Conservation (phyloP, 1,140 invertebrate species). For the Coptotermes formosanus region DNA sequence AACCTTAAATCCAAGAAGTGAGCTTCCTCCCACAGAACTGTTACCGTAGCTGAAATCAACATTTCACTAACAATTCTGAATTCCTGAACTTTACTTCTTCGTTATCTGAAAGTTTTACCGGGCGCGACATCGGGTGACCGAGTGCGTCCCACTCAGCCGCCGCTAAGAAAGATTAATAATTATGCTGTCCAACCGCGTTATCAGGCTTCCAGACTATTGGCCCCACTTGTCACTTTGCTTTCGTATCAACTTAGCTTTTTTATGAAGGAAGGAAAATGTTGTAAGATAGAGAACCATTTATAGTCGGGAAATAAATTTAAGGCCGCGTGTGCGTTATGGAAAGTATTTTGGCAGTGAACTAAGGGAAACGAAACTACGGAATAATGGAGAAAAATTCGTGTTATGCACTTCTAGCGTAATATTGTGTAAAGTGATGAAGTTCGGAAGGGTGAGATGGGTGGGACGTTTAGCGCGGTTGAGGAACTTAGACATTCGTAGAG, state of each 20-base stretch:
- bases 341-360: too few relatives aligned
- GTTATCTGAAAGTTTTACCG: neutral
- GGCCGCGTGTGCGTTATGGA: neutral
- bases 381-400: too few relatives aligned
- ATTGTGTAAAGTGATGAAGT: too few relatives aligned
- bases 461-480: too few relatives aligned
- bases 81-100: neutral
- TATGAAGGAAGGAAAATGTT: neutral
- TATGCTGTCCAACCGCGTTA: slow-evolving; percentile 1
- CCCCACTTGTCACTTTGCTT: neutral
- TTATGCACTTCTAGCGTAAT: too few relatives aligned
- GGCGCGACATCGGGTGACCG: neutral
- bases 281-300: neutral
- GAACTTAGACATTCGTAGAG: too few relatives aligned
- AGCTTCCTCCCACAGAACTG: too few relatives aligned
- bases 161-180: neutral
- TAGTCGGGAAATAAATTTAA: neutral
- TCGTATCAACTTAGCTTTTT: neutral
- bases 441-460: too few relatives aligned
- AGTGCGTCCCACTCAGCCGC: neutral
- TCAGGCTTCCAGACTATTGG: neutral
- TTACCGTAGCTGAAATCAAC: neutral
- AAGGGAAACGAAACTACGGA: too few relatives aligned
- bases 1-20: too few relatives aligned
- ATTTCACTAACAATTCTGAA: neutral